Evolutionary conservation across 2,797 vertebrate genomes (phyloP).

Genomic region (Notolepis coatsorum): DNA sequence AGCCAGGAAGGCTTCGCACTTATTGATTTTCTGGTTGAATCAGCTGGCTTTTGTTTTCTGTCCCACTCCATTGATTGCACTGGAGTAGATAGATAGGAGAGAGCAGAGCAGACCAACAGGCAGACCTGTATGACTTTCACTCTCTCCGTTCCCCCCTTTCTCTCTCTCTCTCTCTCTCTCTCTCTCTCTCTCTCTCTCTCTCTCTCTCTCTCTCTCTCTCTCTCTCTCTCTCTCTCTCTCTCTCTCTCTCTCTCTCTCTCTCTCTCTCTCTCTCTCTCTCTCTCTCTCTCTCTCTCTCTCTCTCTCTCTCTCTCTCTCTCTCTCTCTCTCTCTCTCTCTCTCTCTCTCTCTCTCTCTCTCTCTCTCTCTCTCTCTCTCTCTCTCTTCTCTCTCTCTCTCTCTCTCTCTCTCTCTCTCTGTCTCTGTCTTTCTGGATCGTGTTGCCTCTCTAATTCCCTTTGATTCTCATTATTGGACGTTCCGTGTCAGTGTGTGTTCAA

Average conservation of each 20-base stretch:
- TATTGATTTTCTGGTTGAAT: constrained; percentile 18
- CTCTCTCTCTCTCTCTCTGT: background rate
- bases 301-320: background rate
- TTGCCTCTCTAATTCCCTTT: background rate
- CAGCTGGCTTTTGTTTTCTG: constrained; percentile 1
- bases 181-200: background rate
- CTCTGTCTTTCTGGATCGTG: too few relatives aligned
- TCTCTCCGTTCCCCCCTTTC: constrained; percentile 1
- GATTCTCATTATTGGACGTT: too few relatives aligned
- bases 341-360: background rate
- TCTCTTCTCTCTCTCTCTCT: background rate
- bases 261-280: background rate
- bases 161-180: background rate
- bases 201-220: background rate
- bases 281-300: background rate
- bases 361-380: too few relatives aligned
- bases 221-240: background rate
- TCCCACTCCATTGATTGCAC: constrained; percentile 16
- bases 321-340: background rate
- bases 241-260: background rate
- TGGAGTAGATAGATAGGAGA: background rate
- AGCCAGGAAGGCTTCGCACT: background rate
- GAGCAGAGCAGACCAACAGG: background rate
- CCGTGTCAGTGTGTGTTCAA: too few relatives aligned
- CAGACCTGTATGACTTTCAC: background rate